Evolutionary conservation across 1,140 invertebrate genomes (phyloP), one percentile per base, ranked within the genome.

Genomic region (Drosophila pruinosa): DNA sequence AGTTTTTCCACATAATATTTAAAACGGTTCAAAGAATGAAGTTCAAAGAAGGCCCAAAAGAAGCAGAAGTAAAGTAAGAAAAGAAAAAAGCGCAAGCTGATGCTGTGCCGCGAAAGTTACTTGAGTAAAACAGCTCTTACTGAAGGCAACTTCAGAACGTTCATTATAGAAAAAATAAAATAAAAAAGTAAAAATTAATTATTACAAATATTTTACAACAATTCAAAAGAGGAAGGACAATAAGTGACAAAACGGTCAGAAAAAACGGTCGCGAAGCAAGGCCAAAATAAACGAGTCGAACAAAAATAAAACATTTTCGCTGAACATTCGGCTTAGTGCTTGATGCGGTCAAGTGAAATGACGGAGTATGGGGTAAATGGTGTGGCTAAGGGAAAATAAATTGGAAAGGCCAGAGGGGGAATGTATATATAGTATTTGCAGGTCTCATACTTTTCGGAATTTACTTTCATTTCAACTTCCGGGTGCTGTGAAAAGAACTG

Each of bases 171-270:
- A 12, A 58, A 41, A 28, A 62, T 56, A 80, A 70, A 56, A 57
- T 24, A 67, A 58, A 69, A 59, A 86, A 78, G n/a, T n/a, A n/a
- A 85, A 81, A 88, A 88, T 86, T 86, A 86, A 86, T 86, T 86
- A 88, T 88, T 88, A 78, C 74, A 72, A 78, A 86, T 81, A 88
- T 72, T 88, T 68, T 65, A 81, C 81, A 77, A 68, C 70, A 48
- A 88, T 75, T 86, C 70, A 70, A 78, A 81, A 43, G 67, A 73
- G 74, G 82, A 88, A 78, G 81, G 74, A 86, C 82, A 88, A 86
- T 88, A 63, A 88, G 88, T 75, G 58, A 74, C 64, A 74, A 70
- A 75, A 68, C 26, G 41, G 59, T 43, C 70, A 75, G 80, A 71
- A 19, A 28, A 31, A 31, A 31, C 12, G 72, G 64, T 61, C 67